Conservation (phyloP, 2,888 invertebrate species). For the Xiphydria camelus region DNA sequence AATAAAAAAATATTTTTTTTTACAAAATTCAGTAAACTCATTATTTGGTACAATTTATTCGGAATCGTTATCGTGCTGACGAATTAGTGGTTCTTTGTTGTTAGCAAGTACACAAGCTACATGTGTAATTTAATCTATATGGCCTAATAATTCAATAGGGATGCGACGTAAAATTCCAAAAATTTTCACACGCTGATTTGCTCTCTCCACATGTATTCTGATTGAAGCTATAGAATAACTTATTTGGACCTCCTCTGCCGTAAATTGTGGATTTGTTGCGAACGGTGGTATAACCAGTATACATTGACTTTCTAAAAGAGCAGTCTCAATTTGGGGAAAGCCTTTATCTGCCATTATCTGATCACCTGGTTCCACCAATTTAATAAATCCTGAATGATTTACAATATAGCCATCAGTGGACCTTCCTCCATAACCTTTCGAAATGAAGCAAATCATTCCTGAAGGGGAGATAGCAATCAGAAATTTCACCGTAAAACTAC, state of each 20-base stretch:
- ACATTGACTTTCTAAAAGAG: conserved; percentile 20
- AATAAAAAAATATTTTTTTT: too few relatives aligned
- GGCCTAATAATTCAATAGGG: conserved; percentile 4
- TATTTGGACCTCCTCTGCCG: conserved; percentile 1
- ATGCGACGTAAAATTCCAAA: conserved; percentile 9
- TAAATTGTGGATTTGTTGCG: conserved; percentile 14
- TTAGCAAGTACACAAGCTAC: conserved; percentile 19
- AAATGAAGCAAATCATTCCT: too few relatives aligned
- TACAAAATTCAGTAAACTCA: too few relatives aligned
- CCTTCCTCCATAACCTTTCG: conserved; percentile 29
- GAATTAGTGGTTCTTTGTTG: too few relatives aligned
- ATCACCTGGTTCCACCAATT: conserved; percentile 26
- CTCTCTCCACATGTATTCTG: conserved; percentile 11
- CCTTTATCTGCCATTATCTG: too few relatives aligned
- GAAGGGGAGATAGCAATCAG: conserved; percentile 12
- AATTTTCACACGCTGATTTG: conserved; percentile 15
- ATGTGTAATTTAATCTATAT: conserved; percentile 15
- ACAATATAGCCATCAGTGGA: conserved; percentile 19
- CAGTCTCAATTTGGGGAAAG: too few relatives aligned
- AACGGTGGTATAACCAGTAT: conserved; percentile 26
- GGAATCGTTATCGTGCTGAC: too few relatives aligned
- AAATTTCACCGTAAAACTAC: conserved; percentile 10
- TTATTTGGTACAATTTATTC: too few relatives aligned
- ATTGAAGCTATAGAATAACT: conserved; percentile 8
- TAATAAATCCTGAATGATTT: conserved; percentile 22